Conservation (phyloP, 1,140 invertebrate genomes). For the Bacillus rossius region DNA sequence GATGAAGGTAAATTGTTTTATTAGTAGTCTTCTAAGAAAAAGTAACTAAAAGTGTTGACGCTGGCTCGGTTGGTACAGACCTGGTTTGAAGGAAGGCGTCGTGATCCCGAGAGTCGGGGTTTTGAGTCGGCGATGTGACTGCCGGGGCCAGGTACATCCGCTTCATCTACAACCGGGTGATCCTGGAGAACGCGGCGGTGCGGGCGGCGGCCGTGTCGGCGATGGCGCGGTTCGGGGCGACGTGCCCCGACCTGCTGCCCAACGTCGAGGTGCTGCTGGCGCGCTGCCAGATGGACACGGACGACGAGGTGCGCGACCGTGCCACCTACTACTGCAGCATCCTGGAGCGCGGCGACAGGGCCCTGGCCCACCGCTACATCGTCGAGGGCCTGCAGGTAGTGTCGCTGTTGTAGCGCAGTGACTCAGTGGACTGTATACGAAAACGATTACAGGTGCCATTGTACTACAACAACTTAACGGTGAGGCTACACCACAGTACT, state of each 20-base stretch:
- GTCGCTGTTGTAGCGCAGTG: too few species aligned
- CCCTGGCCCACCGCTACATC: constrained; percentile 79
- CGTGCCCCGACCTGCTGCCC: constrained; percentile 83
- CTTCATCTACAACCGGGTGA: constrained; percentile 98
- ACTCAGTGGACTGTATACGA: too few species aligned
- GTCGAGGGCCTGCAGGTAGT: constrained; percentile 61
- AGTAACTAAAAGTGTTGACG: too few species aligned
- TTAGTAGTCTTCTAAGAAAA: too few species aligned
- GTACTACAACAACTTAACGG: too few species aligned
- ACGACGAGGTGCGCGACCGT: constrained; percentile 97
- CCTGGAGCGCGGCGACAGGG: constrained; percentile 58
- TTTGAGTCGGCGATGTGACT: neutral
- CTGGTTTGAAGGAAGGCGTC: neutral
- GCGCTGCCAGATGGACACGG: constrained; percentile 92
- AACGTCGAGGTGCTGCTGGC: constrained; percentile 79
- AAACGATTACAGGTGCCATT: too few species aligned
- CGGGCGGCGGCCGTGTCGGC: constrained; percentile 95
- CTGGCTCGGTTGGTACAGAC: too few species aligned
- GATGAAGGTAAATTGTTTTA: too few species aligned
- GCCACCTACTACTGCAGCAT: constrained; percentile 95
- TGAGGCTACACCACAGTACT: too few species aligned
- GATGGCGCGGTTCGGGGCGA: constrained; percentile 94
- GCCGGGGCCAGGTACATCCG: constrained; percentile 77
- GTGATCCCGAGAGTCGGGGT: neutral
- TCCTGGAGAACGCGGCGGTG: constrained; percentile 92